Evolutionary conservation across 2,888 invertebrate species (phyloP).

Genomic region (Ctena decussata): DNA sequence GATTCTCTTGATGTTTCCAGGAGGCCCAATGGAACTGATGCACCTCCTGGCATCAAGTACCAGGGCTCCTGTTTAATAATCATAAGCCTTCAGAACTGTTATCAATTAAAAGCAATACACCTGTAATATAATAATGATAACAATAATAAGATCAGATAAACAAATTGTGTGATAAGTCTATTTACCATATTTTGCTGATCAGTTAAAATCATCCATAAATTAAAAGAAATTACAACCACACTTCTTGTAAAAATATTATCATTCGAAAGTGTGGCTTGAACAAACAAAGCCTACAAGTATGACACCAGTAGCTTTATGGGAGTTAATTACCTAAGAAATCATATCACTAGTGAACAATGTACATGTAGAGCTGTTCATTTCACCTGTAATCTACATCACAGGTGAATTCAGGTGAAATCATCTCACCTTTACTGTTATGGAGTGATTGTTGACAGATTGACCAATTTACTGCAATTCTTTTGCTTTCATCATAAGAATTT

Average conservation of each 20-base stretch:
- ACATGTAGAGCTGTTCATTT: neutral
- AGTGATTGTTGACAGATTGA: slow-evolving; percentile 1
- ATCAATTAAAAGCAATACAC: no score
- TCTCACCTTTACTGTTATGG: neutral
- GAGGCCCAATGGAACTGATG: no score
- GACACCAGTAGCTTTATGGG: neutral
- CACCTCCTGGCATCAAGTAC: no score
- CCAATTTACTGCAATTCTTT: neutral
- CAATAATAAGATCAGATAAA: neutral
- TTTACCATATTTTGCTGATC: neutral
- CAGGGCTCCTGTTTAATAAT: no score
- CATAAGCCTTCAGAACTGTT: no score
- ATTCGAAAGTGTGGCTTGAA: neutral
- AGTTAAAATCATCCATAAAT: neutral
- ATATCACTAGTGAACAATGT: neutral
- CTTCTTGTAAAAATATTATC: neutral
- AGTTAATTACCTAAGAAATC: neutral
- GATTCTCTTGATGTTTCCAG: no score
- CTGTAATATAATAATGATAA: no score
- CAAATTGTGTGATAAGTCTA: neutral
- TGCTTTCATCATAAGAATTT: neutral
- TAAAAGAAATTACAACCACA: neutral
- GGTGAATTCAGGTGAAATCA: neutral
- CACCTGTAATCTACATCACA: slow-evolving; percentile 9
- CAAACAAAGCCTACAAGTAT: neutral